These are phyloP conservation scores for Brenthis daphne DNA, from an alignment of 2,888 invertebrate genomes.

Conservation along the genomic window DNA sequence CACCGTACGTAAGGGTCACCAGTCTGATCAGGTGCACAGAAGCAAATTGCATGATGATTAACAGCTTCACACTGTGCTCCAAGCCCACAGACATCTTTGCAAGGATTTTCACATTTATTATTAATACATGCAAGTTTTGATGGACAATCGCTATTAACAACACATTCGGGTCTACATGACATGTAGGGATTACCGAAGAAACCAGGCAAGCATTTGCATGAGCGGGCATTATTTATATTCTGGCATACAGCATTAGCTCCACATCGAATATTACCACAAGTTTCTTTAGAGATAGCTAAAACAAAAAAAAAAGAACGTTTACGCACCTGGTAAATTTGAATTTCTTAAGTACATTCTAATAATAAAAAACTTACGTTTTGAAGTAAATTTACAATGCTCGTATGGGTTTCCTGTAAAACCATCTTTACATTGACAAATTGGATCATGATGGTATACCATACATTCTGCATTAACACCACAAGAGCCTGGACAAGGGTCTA, in stretches of 20 bases:
- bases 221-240: slow-evolving; percentile 84
- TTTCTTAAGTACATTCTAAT: slow-evolving; percentile 23
- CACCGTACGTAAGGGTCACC: slow-evolving; percentile 91
- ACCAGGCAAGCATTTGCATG: slow-evolving; percentile 87
- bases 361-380: slow-evolving; percentile 70
- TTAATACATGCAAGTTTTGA: slow-evolving; percentile 88
- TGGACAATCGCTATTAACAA: slow-evolving; percentile 90
- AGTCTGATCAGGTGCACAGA: slow-evolving; percentile 85
- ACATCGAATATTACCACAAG: slow-evolving; percentile 87
- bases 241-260: slow-evolving; percentile 88
- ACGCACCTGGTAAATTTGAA: background rate
- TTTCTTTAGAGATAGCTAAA: slow-evolving; percentile 73
- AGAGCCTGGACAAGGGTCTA: slow-evolving; percentile 90
- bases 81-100: slow-evolving; percentile 88
- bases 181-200: slow-evolving; percentile 91
- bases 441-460: slow-evolving; percentile 86
- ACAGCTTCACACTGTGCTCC: slow-evolving; percentile 87
- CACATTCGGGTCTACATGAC: slow-evolving; percentile 90
- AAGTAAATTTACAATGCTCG: slow-evolving; percentile 86
- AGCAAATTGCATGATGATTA: slow-evolving; percentile 90
- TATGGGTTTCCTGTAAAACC: slow-evolving; percentile 89
- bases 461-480: slow-evolving; percentile 89
- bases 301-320: slow-evolving; percentile 41
- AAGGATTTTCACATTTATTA: slow-evolving; percentile 90
- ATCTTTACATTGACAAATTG: slow-evolving; percentile 86